Percentiles rank a stretch among this genome's conserved stretches.
Conservation (phyloP, 2,797 vertebrate genomes). For the Malurus splendens region DNA sequence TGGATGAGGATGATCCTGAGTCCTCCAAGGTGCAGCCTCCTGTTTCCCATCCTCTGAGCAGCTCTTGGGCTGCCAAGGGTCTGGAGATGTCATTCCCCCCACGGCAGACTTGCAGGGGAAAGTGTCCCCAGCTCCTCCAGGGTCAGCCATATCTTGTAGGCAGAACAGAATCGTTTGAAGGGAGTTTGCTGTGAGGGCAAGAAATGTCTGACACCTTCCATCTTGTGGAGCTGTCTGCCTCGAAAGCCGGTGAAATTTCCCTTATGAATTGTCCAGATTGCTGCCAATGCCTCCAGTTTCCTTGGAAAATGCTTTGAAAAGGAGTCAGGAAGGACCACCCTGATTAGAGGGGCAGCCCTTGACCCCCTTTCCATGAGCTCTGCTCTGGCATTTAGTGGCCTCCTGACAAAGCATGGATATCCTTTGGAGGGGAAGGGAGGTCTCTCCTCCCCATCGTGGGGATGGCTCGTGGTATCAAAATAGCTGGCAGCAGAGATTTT, state of each 20-base stretch:
- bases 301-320: constrained; percentile 29
- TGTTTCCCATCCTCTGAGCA: neutral
- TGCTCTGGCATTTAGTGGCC: neutral
- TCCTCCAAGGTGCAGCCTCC: neutral
- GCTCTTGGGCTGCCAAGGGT: neutral
- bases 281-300: neutral
- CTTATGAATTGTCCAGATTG: neutral
- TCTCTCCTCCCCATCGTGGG: neutral
- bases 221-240: neutral
- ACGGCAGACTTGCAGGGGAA: neutral
- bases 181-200: neutral
- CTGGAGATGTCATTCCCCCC: neutral
- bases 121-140: neutral
- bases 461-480: neutral
- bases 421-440: neutral
- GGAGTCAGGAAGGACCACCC: constrained; percentile 47
- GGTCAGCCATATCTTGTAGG: neutral
- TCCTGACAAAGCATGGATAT: neutral
- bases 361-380: neutral
- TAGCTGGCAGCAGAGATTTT: neutral
- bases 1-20: neutral
- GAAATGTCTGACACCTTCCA: neutral
- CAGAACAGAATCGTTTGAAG: neutral
- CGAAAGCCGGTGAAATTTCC: neutral
- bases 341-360: constrained; percentile 22